Evolutionary conservation across 2,113 vertebrate genomes (phyloP).

Genomic region (Crotophaga sulcirostris): DNA sequence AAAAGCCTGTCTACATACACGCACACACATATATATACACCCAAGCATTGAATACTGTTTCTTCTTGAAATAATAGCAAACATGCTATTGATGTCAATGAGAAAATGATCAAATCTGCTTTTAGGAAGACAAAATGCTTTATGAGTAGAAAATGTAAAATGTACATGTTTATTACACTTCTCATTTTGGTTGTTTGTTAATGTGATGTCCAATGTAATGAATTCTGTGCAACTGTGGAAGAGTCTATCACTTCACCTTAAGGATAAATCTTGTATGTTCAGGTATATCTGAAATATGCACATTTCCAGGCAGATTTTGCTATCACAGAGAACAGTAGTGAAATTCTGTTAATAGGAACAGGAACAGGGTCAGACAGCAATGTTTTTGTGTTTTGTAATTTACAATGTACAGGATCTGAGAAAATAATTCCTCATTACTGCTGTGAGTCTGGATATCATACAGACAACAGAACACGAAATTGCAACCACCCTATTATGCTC

Average conservation of each 20-base stretch:
- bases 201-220: not conserved
- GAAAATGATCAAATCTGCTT: not conserved
- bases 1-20: not conserved
- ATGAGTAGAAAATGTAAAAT: not conserved
- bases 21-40: not conserved
- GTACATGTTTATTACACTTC: not conserved
- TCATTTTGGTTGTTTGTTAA: not conserved
- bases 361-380: not conserved
- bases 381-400: not conserved
- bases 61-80: not conserved
- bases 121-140: not conserved
- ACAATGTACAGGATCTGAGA: not conserved
- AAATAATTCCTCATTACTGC: not conserved
- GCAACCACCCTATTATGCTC: not conserved
- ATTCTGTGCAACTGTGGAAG: not conserved
- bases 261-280: not conserved
- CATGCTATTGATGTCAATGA: not conserved
- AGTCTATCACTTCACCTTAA: not conserved
- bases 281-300: not conserved
- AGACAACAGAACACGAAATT: not conserved
- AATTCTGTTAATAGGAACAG: not conserved
- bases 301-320: not conserved
- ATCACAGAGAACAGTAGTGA: not conserved
- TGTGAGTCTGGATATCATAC: not conserved
- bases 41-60: rapidly evolving